Evolutionary conservation across 2,113 vertebrate species (phyloP), one percentile per base, ranked within the genome.

Genomic region (Oryzias woworae): DNA sequence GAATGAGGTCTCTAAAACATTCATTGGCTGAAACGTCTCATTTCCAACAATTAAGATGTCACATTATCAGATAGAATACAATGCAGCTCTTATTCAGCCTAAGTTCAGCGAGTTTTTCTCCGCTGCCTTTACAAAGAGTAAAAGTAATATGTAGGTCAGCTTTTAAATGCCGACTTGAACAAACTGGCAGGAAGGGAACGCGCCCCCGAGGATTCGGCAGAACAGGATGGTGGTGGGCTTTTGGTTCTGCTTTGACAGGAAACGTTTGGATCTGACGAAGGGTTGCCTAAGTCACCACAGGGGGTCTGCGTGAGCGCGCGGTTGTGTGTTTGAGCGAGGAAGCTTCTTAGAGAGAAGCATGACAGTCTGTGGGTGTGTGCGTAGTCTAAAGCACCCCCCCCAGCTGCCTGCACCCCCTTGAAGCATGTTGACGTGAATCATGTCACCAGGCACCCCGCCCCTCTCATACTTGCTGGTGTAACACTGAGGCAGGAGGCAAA

Each of bases 91-190:
- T 46, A 53, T 50, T 70, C 71, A 82, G 62, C 71, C 61, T 0
- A 73, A 85, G 77, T 89, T 88, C 80, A 73, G 58, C 20, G 84
- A 90, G 84, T 87, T 85, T 71, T 31, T 46, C n/a, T 31, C 45
- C 17, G 55, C 45, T 18, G 57, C 62, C 60, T 51, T 61, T 58
- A 22, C 20, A 26, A 58, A 71, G 84, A 83, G 73, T 82, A 60
- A 62, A 78, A 82, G 79, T 71, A 77, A 58, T 87, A 89, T 90
- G 85, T 90, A 87, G 89, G 89, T 88, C 89, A 90, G 81, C 84
- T 62, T 49, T 88, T 85, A 85, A 85, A 83, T 80, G 58, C 82
- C 7, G 66, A 83, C 81, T 85, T 81, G 68, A 90, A 88, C 86
- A 86, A 80, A 85, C 83, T 89, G 77, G 82, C 84, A 89, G 83